phyloP scores from a whole-genome alignment of 2,113 vertebrate genomes.

The Arizona elegans region DNA sequence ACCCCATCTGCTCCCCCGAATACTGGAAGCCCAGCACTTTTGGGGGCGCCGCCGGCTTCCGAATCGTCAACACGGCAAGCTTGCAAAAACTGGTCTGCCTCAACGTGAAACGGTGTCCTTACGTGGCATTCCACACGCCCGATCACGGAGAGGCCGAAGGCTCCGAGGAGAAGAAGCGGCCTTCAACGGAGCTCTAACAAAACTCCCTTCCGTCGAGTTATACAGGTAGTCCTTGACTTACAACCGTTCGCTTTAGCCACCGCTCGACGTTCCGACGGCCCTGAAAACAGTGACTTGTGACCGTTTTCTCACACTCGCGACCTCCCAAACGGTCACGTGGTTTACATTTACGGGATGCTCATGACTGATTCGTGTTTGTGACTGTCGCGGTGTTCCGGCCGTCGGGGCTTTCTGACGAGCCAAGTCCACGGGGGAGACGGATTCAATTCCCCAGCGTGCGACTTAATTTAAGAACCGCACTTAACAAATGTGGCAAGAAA shows the following conservation, averaged over 20 bases:
- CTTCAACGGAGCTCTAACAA: slow-evolving; percentile 63
- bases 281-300: background rate
- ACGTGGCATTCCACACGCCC: slow-evolving; percentile 81
- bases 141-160: background rate
- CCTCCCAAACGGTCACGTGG: background rate
- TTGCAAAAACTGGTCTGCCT: slow-evolving; percentile 86
- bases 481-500: background rate
- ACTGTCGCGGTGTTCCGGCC: background rate
- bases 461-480: no score
- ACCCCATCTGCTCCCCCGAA: slow-evolving; percentile 91
- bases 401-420: no score
- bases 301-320: background rate
- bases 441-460: background rate
- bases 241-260: background rate
- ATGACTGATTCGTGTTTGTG: background rate
- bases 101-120: slow-evolving; percentile 86
- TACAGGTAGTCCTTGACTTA: background rate
- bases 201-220: background rate
- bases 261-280: background rate
- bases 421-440: no score
- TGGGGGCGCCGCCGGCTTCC: slow-evolving; percentile 84
- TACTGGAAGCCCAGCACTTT: slow-evolving; percentile 98
- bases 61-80: slow-evolving; percentile 81
- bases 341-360: background rate
- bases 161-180: background rate